These are phyloP conservation scores for Crocallis elinguaria DNA, from an alignment of 2,888 invertebrate genomes.

Conservation along the genomic window DNA sequence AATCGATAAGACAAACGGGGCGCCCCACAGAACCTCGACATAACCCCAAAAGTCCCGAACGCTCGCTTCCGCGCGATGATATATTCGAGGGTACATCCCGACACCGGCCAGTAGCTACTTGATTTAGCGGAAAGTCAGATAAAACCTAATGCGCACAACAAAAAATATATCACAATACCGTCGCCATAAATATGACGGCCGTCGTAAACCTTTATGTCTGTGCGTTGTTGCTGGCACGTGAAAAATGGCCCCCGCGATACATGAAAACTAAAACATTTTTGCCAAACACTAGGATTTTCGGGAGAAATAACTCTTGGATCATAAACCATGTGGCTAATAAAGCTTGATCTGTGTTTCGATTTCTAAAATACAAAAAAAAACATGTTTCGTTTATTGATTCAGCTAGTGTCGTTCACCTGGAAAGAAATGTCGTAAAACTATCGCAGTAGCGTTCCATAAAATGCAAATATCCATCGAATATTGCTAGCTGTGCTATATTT, in stretches of 20 bases:
- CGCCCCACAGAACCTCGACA: slow-evolving; percentile 66
- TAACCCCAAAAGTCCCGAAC: slow-evolving; percentile 83
- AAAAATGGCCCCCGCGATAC: slow-evolving; percentile 77
- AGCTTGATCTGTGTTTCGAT: slow-evolving; percentile 29
- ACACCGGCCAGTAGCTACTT: slow-evolving; percentile 85
- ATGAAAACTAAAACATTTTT: slow-evolving; percentile 57
- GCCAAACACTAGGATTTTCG: slow-evolving; percentile 50
- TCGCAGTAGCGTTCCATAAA: neutral
- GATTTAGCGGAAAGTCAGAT: slow-evolving; percentile 85
- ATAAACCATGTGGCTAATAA: slow-evolving; percentile 47
- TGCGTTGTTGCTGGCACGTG: slow-evolving; percentile 79
- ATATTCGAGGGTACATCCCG: slow-evolving; percentile 82
- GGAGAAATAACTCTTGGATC: slow-evolving; percentile 50
- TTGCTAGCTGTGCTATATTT: neutral
- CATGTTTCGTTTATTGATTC: neutral
- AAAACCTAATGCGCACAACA: slow-evolving; percentile 85
- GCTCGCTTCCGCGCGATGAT: slow-evolving; percentile 78
- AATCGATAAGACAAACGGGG: slow-evolving; percentile 72
- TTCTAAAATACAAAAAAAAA: slow-evolving; percentile 24
- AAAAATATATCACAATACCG: slow-evolving; percentile 84
- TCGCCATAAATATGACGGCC: slow-evolving; percentile 83
- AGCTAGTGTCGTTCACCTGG: neutral
- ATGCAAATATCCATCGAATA: neutral
- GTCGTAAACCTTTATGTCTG: slow-evolving; percentile 84
- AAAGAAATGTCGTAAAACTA: slow-evolving; percentile 6